phyloP scores from a whole-genome alignment of 2,888 invertebrate genomes.

The Keiferia lycopersicella region DNA sequence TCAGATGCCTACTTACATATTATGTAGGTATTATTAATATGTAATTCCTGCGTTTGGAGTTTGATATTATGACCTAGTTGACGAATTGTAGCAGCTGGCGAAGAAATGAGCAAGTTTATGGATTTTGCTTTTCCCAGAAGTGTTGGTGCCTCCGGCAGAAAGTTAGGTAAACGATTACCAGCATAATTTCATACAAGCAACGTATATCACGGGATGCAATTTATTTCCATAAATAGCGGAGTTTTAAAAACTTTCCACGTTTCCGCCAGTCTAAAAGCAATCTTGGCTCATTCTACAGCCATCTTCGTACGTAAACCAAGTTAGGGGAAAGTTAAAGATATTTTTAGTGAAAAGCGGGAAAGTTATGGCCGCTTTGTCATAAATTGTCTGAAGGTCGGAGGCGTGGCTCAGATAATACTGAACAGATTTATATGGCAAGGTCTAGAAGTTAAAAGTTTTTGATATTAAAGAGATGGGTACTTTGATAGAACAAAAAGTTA shows the following conservation, averaged over 20 bases:
- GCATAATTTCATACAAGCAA: slow-evolving; percentile 2
- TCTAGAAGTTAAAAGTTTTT: not conserved
- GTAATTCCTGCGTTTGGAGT: too few species aligned
- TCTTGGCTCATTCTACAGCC: slow-evolving; percentile 3
- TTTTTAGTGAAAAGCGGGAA: slow-evolving; percentile 1
- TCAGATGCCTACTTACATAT: too few species aligned
- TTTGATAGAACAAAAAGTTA: not conserved
- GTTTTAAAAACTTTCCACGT: slow-evolving; percentile 14
- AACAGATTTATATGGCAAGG: slow-evolving; percentile 9
- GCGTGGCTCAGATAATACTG: slow-evolving; percentile 7
- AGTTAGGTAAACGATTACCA: not conserved
- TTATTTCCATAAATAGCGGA: slow-evolving; percentile 7
- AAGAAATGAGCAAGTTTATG: too few species aligned
- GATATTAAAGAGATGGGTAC: too few species aligned
- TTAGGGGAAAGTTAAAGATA: slow-evolving; percentile 1
- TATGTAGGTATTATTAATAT: too few species aligned
- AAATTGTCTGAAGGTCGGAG: slow-evolving; percentile 18
- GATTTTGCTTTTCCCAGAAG: too few species aligned
- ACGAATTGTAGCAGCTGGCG: too few species aligned
- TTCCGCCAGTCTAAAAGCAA: slow-evolving; percentile 21
- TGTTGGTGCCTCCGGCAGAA: not conserved
- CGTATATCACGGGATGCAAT: not conserved
- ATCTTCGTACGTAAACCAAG: slow-evolving; percentile 15
- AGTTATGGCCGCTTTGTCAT: slow-evolving; percentile 17
- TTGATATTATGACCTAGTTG: too few species aligned